Evolutionary conservation across 2,797 vertebrate species (phyloP).

Genomic region (Triplophysa bombifrons): DNA sequence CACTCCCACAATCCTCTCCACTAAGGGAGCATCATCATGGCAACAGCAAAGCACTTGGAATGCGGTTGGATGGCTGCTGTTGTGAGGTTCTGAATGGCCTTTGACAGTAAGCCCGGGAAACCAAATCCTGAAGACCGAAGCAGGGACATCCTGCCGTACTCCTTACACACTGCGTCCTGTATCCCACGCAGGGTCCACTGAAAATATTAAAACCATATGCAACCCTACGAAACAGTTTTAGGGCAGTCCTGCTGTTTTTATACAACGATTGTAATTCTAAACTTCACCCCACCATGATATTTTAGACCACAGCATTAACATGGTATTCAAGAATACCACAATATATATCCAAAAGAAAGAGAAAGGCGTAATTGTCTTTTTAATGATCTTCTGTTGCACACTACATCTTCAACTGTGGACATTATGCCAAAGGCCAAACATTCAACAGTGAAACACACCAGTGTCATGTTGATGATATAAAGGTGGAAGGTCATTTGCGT

Average conservation of each 20-base stretch:
- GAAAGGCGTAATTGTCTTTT: too few relatives aligned
- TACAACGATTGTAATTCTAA: too few relatives aligned
- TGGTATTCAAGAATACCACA: too few relatives aligned
- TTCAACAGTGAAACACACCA: not conserved
- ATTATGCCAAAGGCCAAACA: not conserved
- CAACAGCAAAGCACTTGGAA: constrained; percentile 48
- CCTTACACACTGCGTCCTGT: not conserved
- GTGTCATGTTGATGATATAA: not conserved
- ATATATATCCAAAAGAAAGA: too few relatives aligned
- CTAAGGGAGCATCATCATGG: constrained; percentile 40
- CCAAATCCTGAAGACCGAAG: constrained; percentile 17
- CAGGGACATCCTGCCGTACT: not conserved
- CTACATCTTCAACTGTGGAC: too few relatives aligned
- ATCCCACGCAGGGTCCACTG: not conserved
- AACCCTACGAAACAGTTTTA: too few relatives aligned
- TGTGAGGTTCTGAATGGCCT: constrained; percentile 40
- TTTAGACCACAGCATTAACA: too few relatives aligned
- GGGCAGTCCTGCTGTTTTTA: too few relatives aligned
- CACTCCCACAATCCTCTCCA: constrained; percentile 39
- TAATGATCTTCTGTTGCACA: not conserved
- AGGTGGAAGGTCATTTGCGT: not conserved
- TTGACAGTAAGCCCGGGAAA: constrained; percentile 43
- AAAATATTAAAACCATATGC: not conserved
- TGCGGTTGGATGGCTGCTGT: constrained; percentile 33
- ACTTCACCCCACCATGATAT: too few relatives aligned